Evolutionary conservation across 2,888 invertebrate genomes (phyloP).

Genomic region (Melanostoma mellinum): DNA sequence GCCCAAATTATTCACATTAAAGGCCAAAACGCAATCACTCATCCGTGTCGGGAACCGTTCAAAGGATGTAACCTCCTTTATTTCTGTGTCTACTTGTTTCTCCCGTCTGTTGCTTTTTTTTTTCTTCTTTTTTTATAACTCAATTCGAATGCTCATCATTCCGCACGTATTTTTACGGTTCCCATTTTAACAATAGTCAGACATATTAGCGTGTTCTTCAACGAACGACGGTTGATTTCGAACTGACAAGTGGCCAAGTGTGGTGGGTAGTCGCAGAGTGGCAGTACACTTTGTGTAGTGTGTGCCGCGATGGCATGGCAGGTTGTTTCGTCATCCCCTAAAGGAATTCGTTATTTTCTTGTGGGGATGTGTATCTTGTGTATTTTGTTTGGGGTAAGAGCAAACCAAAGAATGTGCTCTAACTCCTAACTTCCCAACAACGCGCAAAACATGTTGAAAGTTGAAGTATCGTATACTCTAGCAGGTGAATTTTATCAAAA

Average conservation of each 20-base stretch:
- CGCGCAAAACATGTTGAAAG: not conserved
- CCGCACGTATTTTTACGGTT: slow-evolving; percentile 61
- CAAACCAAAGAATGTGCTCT: slow-evolving; percentile 46
- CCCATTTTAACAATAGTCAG: slow-evolving; percentile 34
- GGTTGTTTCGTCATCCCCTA: slow-evolving; percentile 72
- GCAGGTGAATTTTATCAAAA: slow-evolving; percentile 49
- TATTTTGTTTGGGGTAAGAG: slow-evolving; percentile 34
- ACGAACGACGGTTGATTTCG: slow-evolving; percentile 63
- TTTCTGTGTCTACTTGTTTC: not conserved
- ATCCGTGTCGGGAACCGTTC: slow-evolving; percentile 53
- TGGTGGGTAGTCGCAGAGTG: slow-evolving; percentile 44
- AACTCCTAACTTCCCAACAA: slow-evolving; percentile 42
- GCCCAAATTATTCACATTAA: slow-evolving; percentile 59
- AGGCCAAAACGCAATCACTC: slow-evolving; percentile 64
- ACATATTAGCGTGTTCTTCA: slow-evolving; percentile 37
- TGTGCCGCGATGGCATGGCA: slow-evolving; percentile 25
- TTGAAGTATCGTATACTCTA: slow-evolving; percentile 6
- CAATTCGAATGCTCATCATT: slow-evolving; percentile 54
- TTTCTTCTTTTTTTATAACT: slow-evolving; percentile 44
- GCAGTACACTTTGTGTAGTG: slow-evolving; percentile 1
- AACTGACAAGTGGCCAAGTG: slow-evolving; percentile 71
- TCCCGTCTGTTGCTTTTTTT: not conserved
- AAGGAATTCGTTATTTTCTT: slow-evolving; percentile 52
- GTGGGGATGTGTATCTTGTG: slow-evolving; percentile 36
- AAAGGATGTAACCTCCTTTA: slow-evolving; percentile 54